Evolutionary conservation across 2,113 vertebrate species (phyloP).

Genomic region (Spea bombifrons): DNA sequence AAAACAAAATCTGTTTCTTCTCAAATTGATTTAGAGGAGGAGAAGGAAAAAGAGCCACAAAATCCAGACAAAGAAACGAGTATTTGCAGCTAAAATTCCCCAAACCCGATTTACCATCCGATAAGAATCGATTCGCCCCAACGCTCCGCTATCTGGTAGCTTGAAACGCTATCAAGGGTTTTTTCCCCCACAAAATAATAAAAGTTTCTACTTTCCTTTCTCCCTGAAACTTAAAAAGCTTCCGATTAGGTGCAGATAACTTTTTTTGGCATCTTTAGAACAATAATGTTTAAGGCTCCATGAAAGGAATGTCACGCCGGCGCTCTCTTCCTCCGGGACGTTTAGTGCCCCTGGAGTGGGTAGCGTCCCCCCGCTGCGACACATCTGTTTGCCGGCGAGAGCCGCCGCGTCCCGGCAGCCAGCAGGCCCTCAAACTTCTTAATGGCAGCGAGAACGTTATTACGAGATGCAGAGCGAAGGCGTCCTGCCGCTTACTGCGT

Average conservation of each 20-base stretch:
- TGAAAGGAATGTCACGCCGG: constrained; percentile 44
- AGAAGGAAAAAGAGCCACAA: no score
- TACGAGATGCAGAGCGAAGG: constrained; percentile 13
- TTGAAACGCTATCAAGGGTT: no score
- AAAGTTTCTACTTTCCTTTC: no score
- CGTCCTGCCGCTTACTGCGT: constrained; percentile 33
- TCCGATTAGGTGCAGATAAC: constrained; percentile 37
- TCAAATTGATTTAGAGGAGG: no score
- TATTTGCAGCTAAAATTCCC: no score
- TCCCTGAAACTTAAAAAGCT: not conserved
- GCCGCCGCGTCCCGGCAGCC: constrained; percentile 24
- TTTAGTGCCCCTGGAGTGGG: constrained; percentile 34
- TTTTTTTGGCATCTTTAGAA: constrained; percentile 43
- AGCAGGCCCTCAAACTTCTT: constrained; percentile 32
- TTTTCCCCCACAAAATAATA: no score
- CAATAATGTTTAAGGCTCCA: constrained; percentile 47
- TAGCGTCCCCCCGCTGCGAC: constrained; percentile 39
- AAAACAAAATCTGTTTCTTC: no score
- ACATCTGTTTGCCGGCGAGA: constrained; percentile 40
- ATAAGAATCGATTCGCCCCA: no score
- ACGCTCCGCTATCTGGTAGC: no score
- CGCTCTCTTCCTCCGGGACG: constrained; percentile 41
- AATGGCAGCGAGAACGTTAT: constrained; percentile 28
- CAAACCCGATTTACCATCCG: no score
- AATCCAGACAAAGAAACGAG: no score